phyloP scores from a whole-genome alignment of 2,113 vertebrate genomes.

The Stercorarius parasiticus region DNA sequence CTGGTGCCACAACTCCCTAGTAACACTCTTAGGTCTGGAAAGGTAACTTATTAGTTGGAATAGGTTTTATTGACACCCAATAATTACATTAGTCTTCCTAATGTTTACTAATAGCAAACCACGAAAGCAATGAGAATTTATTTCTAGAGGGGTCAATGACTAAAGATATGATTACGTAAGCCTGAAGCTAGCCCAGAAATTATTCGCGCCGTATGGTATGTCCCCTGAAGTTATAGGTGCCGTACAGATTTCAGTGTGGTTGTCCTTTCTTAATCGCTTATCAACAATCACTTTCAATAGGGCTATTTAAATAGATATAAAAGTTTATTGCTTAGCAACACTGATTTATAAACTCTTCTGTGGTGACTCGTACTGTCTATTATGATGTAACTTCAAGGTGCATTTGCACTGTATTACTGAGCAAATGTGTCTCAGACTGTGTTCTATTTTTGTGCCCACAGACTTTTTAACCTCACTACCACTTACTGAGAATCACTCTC shows the following conservation, averaged over 20 bases:
- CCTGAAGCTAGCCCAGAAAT: neutral
- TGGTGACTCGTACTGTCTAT: neutral
- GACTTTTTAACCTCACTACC: neutral
- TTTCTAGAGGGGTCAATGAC: neutral
- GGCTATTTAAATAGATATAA: neutral
- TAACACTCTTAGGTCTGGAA: neutral
- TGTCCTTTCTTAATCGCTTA: neutral
- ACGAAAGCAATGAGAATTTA: neutral
- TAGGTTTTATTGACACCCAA: neutral
- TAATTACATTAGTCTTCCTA: neutral
- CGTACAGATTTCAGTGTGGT: neutral
- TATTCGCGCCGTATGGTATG: fast-evolving
- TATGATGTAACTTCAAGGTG: neutral
- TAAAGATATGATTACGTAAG: neutral
- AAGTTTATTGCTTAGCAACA: neutral
- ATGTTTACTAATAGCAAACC: neutral
- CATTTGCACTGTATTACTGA: neutral
- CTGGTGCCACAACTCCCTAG: neutral
- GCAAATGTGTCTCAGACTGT: neutral
- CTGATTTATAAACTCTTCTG: neutral
- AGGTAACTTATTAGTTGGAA: neutral
- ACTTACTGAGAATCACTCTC: neutral
- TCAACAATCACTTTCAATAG: neutral
- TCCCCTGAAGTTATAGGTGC: neutral
- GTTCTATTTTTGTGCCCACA: neutral